Base-by-base conservation (phyloP, 1,140 invertebrate genomes). In the Subanguina moxae region DNA sequence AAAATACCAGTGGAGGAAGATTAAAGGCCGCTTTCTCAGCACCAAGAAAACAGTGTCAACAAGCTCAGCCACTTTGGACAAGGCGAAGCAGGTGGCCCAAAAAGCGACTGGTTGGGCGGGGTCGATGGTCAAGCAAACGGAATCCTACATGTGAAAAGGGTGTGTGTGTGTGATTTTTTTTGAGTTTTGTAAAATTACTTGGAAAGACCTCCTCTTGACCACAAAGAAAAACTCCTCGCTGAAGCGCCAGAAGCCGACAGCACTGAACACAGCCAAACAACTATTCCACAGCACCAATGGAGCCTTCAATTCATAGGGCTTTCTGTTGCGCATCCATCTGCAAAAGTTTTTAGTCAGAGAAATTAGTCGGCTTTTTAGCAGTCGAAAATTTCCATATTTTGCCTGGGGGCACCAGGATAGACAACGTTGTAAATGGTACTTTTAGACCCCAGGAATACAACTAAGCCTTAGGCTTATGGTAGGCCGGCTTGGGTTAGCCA, bases 251-350 rank as follows among this genome's bases (percentile, higher is more conserved):
- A 89, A 89, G 48, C 93, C 94, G 85, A 93, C 89, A 71, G 96
- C 90, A 82, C 92, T 94, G 85, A 97, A 97, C n/a, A 89, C 85
- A 5, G 93, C 93, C 69, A 97, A 83, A 66, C 89, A 82, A 62
- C 89, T 88, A 85, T 95, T 97, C 94, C 94, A 97, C 71, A 91
- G 79, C 59, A 89, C 88, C 15, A 97, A 85, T 7, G 89, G 87
- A 21, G 89, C 88, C 69, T 90, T 86, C 15, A 97, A 84, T 80
- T 94, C 89, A 84, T 90, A 95, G 79, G 89, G 88, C 43, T 89
- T 88, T 74, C 93, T 87, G 78, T 88, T 89, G 76, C 90, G 88
- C 94, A 98, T 97, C 67, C 62, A 72, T 62, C 52, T 58, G 32
- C 57, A 52, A n/a, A 70, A 30, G 0, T 48, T 52, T 52, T 52